Base-by-base conservation (phyloP, 1,140 invertebrate genomes). In the Bombus impatiens region DNA sequence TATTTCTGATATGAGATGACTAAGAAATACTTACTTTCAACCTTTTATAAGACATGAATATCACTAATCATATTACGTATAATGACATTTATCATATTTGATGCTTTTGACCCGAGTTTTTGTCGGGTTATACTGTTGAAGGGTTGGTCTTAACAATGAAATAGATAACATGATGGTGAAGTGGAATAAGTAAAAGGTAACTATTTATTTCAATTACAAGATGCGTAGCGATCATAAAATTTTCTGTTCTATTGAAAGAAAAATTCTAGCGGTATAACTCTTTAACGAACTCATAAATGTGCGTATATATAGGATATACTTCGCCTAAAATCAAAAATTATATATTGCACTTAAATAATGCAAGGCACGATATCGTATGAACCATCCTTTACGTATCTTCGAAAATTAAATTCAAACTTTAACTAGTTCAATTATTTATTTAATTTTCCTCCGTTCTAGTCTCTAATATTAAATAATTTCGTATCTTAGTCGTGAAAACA, bases 231-330 rank as follows among this genome's bases (percentile, higher is more conserved):
- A 37, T 78, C 40, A 53, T 59, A 40, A 78, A 84, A 37, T 78
- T 25, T 79, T 84, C n/a, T 62, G 83, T 72, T 78, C 8, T 42
- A 67, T 57, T 25, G 44, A 25, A 28, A 47, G 35, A 79, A 79
- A 35, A n/a, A 62, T 59, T 62, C 67, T 84, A 84, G 77, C 15
- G 13, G 62, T 68, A 44, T 59, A 44, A 72, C 68, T 32, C 44
- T 68, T 53, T 79, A 79, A 80, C 77, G 40, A 79, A 80, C n/a
- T 72, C 67, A 25, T 84, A 40, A 72, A 79, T 84, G 44, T 83
- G n/a, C 47, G 53, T 84, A 18, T 25, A 53, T 47, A 53, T 79
- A 80, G 15, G 47, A 79, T 79, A 40, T 53, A 67, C 53, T 59
- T 40, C 72, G 59, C 25, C 72, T 83, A 77, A 77, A 44, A 10